Conservation (phyloP, 1,140 invertebrate genomes). For the Drosophila ficusphila region DNA sequence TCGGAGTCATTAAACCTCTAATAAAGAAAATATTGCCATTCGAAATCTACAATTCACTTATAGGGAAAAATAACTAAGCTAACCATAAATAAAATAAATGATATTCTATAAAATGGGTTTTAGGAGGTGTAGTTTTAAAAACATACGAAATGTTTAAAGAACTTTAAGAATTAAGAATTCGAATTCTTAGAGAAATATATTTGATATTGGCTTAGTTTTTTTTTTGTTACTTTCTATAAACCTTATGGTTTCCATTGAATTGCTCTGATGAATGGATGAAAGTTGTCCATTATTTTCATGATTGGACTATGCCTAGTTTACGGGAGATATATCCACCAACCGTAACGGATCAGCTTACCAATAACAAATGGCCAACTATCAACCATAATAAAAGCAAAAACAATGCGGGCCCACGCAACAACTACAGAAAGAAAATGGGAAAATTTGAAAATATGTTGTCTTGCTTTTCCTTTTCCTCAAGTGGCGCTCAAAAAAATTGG, state of each 20-base stretch:
- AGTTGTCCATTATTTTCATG: constrained; percentile 7
- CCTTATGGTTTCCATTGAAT: background rate
- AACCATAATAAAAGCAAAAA: constrained; percentile 39
- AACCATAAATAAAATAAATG: too few species aligned
- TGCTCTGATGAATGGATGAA: constrained; percentile 5
- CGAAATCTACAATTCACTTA: too few species aligned
- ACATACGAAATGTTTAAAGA: too few species aligned
- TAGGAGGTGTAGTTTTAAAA: too few species aligned
- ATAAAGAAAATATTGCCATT: too few species aligned
- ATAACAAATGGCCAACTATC: constrained; percentile 54
- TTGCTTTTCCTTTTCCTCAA: constrained; percentile 41
- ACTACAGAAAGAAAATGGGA: constrained; percentile 4
- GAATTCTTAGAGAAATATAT: background rate
- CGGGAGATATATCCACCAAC: constrained; percentile 15
- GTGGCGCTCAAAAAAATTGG: constrained; percentile 48
- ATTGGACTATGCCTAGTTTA: constrained; percentile 13
- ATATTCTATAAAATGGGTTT: too few species aligned
- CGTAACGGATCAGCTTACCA: constrained; percentile 63
- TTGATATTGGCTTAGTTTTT: too few species aligned
- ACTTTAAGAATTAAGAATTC: too few species aligned
- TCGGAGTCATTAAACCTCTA: background rate
- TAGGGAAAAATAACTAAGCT: too few species aligned
- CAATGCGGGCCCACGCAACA: constrained; percentile 66
- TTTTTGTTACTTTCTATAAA: background rate
- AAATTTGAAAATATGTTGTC: constrained; percentile 25